phyloP scores from a whole-genome alignment of 2,113 vertebrate genomes.

The Chascanopsetta lugubris region DNA sequence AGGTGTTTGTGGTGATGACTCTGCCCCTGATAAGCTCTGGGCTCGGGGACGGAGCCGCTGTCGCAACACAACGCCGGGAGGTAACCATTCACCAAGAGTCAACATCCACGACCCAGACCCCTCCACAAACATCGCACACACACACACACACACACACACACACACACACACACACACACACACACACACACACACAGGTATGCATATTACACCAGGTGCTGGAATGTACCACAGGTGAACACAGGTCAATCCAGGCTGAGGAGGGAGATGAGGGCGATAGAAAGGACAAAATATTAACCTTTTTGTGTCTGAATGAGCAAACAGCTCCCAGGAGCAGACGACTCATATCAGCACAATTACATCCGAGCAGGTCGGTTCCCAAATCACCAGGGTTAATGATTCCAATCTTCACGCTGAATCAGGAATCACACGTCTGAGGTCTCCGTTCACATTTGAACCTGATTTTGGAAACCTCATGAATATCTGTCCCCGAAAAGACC shows the following conservation, averaged over 20 bases:
- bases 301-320: too few species aligned
- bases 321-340: too few species aligned
- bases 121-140: constrained; percentile 46
- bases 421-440: too few species aligned
- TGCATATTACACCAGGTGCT: constrained; percentile 20
- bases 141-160: constrained; percentile 33
- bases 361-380: too few species aligned
- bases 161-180: too few species aligned
- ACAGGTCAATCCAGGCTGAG: constrained; percentile 7
- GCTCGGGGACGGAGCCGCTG: constrained; percentile 32
- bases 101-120: constrained; percentile 53
- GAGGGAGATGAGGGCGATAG: background rate
- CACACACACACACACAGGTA: constrained; percentile 31
- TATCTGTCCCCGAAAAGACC: too few species aligned
- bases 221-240: constrained; percentile 48
- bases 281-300: too few species aligned
- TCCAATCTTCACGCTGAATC: too few species aligned
- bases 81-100: constrained; percentile 73
- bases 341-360: too few species aligned
- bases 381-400: too few species aligned
- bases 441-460: too few species aligned
- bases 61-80: constrained; percentile 42
- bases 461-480: too few species aligned
- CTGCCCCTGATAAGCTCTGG: constrained; percentile 46
- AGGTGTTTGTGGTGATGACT: constrained; percentile 43